phyloP scores from a whole-genome alignment of 2,888 invertebrate genomes.

The Cheilosia vulpina region DNA sequence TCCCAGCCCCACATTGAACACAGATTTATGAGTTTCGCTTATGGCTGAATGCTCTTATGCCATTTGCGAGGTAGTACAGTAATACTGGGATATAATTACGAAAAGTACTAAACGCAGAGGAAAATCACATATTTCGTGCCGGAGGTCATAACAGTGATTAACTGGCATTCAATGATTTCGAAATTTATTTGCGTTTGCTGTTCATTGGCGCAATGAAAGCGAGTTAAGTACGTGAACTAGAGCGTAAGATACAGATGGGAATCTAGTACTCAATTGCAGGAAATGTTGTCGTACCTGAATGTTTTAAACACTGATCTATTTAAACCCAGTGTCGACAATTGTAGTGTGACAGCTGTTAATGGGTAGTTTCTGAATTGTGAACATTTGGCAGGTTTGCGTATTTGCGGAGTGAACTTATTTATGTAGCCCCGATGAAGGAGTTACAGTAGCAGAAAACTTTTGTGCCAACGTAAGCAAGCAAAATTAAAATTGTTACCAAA shows the following conservation, averaged over 20 bases:
- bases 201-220: constrained; percentile 44
- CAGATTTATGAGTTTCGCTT: constrained; percentile 65
- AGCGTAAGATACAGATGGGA: constrained; percentile 44
- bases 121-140: constrained; percentile 26
- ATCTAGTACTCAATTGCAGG: neutral
- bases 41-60: constrained; percentile 46
- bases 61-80: constrained; percentile 34
- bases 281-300: neutral
- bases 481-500: no score
- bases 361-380: neutral
- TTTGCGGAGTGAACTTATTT: neutral
- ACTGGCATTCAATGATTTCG: constrained; percentile 55
- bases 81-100: constrained; percentile 55
- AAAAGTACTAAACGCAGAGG: constrained; percentile 33
- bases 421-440: neutral
- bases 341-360: neutral
- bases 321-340: neutral
- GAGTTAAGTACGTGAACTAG: constrained; percentile 41
- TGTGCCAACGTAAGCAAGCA: no score
- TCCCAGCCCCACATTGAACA: constrained; percentile 17
- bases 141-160: constrained; percentile 56
- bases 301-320: neutral
- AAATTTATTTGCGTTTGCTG: constrained; percentile 55
- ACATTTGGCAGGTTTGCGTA: neutral
- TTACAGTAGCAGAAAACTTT: neutral